A percentile compares a stretch with the other conserved stretches of the same genome.
phyloP scores from a whole-genome alignment of 2,888 invertebrate species.

The Leucania comma region DNA sequence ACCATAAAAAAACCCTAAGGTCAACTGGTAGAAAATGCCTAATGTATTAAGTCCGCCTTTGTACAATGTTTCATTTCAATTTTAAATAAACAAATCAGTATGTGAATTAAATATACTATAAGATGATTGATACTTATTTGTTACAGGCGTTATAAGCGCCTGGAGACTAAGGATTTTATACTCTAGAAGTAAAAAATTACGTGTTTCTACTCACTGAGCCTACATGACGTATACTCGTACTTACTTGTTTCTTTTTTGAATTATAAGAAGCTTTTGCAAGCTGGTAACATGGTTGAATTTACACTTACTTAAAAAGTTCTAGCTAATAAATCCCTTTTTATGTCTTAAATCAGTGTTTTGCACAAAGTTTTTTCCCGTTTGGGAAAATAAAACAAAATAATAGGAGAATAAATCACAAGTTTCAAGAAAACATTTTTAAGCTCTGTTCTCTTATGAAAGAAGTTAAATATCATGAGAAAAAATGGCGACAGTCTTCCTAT shows the following conservation, averaged over 20 bases:
- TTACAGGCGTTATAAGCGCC: too few species aligned
- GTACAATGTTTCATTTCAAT: too few species aligned
- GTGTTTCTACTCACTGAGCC: neutral
- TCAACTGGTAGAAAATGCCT: too few species aligned
- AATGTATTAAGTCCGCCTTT: too few species aligned
- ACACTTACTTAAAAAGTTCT: slow-evolving; percentile 18
- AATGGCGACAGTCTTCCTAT: neutral
- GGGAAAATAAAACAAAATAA: slow-evolving; percentile 38
- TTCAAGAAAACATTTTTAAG: slow-evolving; percentile 9
- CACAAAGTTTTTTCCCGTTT: slow-evolving; percentile 15
- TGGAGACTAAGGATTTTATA: neutral
- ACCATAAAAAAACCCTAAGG: too few species aligned
- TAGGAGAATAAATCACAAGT: slow-evolving; percentile 24
- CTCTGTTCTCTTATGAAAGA: neutral
- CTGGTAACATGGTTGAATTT: neutral
- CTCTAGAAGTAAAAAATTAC: neutral
- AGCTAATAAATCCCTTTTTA: slow-evolving; percentile 37
- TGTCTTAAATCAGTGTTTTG: slow-evolving; percentile 8
- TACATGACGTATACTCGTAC: neutral
- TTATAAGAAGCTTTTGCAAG: neutral
- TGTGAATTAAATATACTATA: too few species aligned
- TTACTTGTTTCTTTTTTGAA: neutral
- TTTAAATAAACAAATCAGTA: too few species aligned
- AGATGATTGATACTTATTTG: too few species aligned
- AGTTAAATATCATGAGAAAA: slow-evolving; percentile 6